Conservation (phyloP, 2,888 invertebrate genomes). For the Physocephala rufipes region DNA sequence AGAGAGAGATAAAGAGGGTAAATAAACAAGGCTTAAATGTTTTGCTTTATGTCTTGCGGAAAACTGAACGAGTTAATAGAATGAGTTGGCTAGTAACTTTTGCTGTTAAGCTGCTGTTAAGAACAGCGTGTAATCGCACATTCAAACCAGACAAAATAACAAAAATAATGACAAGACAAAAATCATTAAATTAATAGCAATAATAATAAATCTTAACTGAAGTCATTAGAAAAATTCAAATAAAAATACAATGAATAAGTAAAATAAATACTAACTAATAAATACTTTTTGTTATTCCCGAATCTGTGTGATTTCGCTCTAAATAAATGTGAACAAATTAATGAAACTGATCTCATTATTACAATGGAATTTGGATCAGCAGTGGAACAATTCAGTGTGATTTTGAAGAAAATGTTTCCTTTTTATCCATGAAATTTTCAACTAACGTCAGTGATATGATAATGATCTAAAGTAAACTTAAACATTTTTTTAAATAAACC, state of each 20-base stretch:
- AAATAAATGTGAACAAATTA: constrained; percentile 8
- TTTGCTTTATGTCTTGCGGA: neutral
- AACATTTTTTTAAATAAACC: too few species aligned
- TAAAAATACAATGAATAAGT: neutral
- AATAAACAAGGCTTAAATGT: neutral
- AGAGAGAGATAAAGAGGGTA: neutral
- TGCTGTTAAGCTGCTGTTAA: neutral
- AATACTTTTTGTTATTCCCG: neutral
- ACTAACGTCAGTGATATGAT: too few species aligned
- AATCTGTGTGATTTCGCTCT: neutral
- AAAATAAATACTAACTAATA: neutral
- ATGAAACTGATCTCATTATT: neutral
- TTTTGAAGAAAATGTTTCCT: constrained; percentile 4
- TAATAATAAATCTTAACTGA: constrained; percentile 1
- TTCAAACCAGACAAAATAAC: constrained; percentile 1
- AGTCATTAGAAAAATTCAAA: too few species aligned
- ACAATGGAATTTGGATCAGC: neutral
- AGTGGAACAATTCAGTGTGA: constrained; percentile 2
- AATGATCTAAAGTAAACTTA: too few species aligned
- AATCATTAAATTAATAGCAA: neutral
- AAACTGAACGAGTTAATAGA: neutral
- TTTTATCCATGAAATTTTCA: too few species aligned
- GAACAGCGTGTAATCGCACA: too few species aligned
- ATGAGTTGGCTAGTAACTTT: neutral
- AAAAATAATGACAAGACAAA: neutral